Conservation (phyloP, 2,113 vertebrate species). For the Egretta garzetta region DNA sequence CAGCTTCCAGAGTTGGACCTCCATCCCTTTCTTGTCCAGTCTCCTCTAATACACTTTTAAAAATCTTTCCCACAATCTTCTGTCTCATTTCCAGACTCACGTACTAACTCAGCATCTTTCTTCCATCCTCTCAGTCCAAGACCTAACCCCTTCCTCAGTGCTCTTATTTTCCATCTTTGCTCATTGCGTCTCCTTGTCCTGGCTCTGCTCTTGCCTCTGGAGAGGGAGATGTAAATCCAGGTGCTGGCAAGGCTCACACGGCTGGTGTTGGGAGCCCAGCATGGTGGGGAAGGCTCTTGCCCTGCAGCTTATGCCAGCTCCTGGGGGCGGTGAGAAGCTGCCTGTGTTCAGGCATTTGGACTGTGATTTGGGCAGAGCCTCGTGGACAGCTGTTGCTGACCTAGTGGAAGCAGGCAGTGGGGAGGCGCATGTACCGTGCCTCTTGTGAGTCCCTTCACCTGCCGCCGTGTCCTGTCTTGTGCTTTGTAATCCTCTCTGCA, state of each 20-base stretch:
- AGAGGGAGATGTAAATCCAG: neutral
- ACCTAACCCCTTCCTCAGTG: neutral
- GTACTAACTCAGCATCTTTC: neutral
- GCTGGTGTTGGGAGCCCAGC: neutral
- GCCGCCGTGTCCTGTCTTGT: accelerated
- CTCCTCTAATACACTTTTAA: neutral
- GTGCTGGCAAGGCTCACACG: neutral
- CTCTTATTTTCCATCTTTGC: neutral
- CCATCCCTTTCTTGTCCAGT: neutral
- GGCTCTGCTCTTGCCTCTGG: neutral
- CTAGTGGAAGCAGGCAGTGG: neutral
- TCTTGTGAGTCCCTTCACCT: neutral
- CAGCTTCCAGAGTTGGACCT: neutral
- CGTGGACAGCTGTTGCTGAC: neutral
- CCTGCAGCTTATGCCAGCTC: neutral
- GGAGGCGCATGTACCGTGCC: accelerated
- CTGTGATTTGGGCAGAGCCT: neutral
- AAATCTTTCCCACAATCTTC: neutral
- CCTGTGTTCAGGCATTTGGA: neutral
- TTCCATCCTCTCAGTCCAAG: neutral
- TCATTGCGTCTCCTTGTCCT: neutral
- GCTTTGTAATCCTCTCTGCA: neutral
- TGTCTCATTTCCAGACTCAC: neutral
- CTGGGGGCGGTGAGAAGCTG: neutral
- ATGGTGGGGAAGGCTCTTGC: neutral